A percentile compares a stretch with the other conserved stretches of the same genome.
Evolutionary conservation across 2,113 vertebrate genomes (phyloP).

Genomic region (Machaerirhynchus nigripectus): DNA sequence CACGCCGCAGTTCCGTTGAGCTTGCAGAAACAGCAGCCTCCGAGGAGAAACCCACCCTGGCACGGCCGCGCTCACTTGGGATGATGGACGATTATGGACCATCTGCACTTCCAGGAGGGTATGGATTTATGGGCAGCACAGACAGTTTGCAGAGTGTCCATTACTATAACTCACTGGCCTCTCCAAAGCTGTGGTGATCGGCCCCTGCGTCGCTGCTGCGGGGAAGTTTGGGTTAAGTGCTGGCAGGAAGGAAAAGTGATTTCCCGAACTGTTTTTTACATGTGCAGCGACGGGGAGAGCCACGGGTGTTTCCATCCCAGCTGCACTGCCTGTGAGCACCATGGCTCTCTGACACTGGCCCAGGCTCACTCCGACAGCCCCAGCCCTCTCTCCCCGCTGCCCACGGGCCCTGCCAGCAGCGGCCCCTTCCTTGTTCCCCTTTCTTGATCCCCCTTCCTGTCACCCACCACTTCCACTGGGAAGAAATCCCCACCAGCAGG

Average conservation of each 20-base stretch:
- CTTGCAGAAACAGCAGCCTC: conserved; percentile 76
- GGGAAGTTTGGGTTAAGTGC: conserved; percentile 32
- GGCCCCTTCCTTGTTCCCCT: background rate
- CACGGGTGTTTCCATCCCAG: background rate
- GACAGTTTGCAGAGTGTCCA: conserved; percentile 81
- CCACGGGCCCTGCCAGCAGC: background rate
- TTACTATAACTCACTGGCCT: conserved; percentile 79
- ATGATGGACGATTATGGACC: conserved; percentile 86
- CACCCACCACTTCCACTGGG: background rate
- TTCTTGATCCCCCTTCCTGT: background rate
- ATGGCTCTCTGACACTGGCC: rapidly evolving
- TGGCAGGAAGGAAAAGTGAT: conserved; percentile 2
- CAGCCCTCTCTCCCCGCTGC: background rate
- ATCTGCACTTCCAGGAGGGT: conserved; percentile 80
- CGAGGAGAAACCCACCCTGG: conserved; percentile 67
- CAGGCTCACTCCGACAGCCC: background rate
- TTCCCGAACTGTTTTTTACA: background rate
- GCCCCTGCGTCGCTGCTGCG: background rate
- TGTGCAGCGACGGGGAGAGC: background rate
- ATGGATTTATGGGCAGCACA: conserved; percentile 80
- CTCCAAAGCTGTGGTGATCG: conserved; percentile 70
- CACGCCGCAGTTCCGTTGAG: conserved; percentile 43
- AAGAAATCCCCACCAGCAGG: background rate
- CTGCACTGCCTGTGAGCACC: background rate
- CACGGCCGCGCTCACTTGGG: conserved; percentile 64